These are phyloP conservation scores for Sarcophaga caerulescens DNA, from an alignment of 2,888 invertebrate genomes.

Conservation along the genomic window DNA sequence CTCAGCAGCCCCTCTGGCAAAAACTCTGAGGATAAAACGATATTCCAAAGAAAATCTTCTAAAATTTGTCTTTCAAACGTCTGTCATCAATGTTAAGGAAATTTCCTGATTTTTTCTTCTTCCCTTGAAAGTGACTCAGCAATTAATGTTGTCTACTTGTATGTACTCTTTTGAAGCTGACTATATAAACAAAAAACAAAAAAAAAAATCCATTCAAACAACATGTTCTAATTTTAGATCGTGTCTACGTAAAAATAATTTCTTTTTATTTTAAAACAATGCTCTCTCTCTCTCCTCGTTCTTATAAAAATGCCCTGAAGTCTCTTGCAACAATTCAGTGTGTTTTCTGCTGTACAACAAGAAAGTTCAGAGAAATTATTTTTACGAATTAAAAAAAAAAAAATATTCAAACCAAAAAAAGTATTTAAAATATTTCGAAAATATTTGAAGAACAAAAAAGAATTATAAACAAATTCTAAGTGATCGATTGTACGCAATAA, in stretches of 20 bases:
- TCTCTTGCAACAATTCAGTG: constrained; percentile 30
- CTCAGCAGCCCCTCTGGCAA: no score
- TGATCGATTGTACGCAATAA: background rate
- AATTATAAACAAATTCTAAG: background rate
- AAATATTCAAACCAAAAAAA: background rate
- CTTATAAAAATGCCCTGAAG: background rate
- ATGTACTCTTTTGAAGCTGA: background rate
- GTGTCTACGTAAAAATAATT: constrained; percentile 31
- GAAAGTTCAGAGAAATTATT: constrained; percentile 23
- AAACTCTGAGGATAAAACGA: no score
- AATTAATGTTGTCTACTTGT: background rate
- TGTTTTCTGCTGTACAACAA: constrained; percentile 17
- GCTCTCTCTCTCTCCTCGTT: background rate
- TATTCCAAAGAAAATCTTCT: no score
- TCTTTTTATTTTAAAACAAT: background rate
- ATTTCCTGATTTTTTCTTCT: background rate
- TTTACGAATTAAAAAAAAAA: background rate
- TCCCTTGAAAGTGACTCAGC: background rate
- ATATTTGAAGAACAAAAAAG: constrained; percentile 2
- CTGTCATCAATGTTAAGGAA: no score
- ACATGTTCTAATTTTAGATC: constrained; percentile 56
- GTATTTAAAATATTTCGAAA: background rate
- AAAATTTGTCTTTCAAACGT: no score
- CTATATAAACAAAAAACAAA: constrained; percentile 39
- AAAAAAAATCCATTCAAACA: constrained; percentile 32